Base-by-base conservation (phyloP, 2,888 invertebrate genomes). In the Nomada fabriciana region DNA sequence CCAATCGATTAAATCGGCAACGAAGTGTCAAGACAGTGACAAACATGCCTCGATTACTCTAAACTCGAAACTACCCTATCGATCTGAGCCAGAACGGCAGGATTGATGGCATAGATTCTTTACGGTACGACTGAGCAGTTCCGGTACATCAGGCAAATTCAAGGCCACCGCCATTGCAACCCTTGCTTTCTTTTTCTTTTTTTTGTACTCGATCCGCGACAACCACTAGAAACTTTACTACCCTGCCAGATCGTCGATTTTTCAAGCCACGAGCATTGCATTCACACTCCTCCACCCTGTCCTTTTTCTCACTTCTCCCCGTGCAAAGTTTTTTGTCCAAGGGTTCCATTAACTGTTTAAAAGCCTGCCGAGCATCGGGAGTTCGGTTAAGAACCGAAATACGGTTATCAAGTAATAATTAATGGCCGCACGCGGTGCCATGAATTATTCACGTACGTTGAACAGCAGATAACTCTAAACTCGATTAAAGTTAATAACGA, bases 341-440 rank as follows among this genome's bases (percentile, higher is more conserved):
- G 15, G 59, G 36, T 50, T 43, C 78, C 76, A 83, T 79, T 86
- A 86, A 80, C 68, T 63, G 78, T 81, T 79, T 84, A 79, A 84
- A 85, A 82, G 85, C 79, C 64, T 25, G 71, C 64, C 73, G 72
- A 63, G 68, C 76, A 71, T 59, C 53, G 69, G 43, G 25, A 13
- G 13, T 13, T 70, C 55, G 72, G 79, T 85, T 80, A 78, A 80
- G 79, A 80, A 77, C 64, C 61, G 74, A 82, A 86, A 87, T 59
- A 87, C 77, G 82, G 73, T 87, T 87, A 85, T 85, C 85, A 60
- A 82, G 71, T 76, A 78, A 72, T 87, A 86, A 87, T 82, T 80
- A 86, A 85, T 63, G 82, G 76, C 25, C 42, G 52, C 61, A 53
- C 57, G 59, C 50, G 53, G 75, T 50, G 42, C 55, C 59, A 80